phyloP scores from a whole-genome alignment of 2,888 invertebrate species.

The Melinopterus prodromus region DNA sequence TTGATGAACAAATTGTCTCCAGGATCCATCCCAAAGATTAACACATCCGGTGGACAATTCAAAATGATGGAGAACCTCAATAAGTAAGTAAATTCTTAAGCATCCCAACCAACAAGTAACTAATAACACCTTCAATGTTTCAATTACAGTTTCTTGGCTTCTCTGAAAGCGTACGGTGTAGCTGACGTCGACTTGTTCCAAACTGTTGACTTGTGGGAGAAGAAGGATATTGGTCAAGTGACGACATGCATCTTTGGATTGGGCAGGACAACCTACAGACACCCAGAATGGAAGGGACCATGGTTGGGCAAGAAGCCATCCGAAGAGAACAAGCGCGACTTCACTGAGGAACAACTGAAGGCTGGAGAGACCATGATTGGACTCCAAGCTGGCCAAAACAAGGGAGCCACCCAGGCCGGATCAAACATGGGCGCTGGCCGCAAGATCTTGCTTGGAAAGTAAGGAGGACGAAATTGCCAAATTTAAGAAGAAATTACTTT shows the following conservation, averaged over 20 bases:
- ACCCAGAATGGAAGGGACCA: constrained; percentile 86
- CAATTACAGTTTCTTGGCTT: constrained; percentile 78
- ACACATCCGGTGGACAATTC: constrained; percentile 95
- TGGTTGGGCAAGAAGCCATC: constrained; percentile 93
- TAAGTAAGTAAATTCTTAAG: constrained; percentile 67
- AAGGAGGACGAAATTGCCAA: constrained; percentile 33
- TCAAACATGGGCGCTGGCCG: constrained; percentile 89
- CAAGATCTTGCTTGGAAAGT: constrained; percentile 92
- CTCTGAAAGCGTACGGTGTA: constrained; percentile 88
- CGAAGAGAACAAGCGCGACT: constrained; percentile 93
- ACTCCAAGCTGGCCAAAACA: constrained; percentile 95
- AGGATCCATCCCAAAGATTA: constrained; percentile 88
- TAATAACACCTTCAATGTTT: neutral
- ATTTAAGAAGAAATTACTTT: neutral
- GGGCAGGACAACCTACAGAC: constrained; percentile 88
- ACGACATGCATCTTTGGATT: constrained; percentile 86
- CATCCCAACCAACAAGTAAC: constrained; percentile 50
- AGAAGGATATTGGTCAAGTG: constrained; percentile 88
- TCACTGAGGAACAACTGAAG: constrained; percentile 88
- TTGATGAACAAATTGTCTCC: constrained; percentile 94
- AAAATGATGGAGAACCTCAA: constrained; percentile 99
- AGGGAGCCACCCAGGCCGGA: constrained; percentile 93
- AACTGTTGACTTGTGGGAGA: constrained; percentile 96
- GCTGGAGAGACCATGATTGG: constrained; percentile 92
- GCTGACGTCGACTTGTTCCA: constrained; percentile 93